Conservation (phyloP, 2,888 invertebrate genomes). For the Phalera bucephala region DNA sequence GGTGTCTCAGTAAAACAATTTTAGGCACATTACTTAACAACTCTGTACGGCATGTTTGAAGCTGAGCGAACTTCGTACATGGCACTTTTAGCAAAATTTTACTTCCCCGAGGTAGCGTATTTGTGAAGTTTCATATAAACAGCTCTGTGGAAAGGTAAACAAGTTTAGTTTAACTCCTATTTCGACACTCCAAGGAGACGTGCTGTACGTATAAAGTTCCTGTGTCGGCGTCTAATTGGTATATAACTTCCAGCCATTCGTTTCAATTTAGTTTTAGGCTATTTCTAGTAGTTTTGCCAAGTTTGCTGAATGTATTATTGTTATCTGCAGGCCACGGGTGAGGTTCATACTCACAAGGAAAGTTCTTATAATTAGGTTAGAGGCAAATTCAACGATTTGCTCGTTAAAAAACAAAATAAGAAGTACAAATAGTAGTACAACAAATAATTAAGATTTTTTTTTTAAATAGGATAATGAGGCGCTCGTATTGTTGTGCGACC, state of each 20-base stretch:
- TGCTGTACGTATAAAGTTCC: slow-evolving; percentile 52
- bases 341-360: slow-evolving; percentile 4
- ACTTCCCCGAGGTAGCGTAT: slow-evolving; percentile 57
- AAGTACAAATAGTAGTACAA: too few species aligned
- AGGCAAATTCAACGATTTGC: too few species aligned
- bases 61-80: slow-evolving; percentile 44
- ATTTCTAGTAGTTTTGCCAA: slow-evolving; percentile 34
- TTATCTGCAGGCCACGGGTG: slow-evolving; percentile 19
- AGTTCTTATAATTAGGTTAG: too few species aligned
- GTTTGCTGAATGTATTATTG: slow-evolving; percentile 22
- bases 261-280: slow-evolving; percentile 63
- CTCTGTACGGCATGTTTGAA: slow-evolving; percentile 29
- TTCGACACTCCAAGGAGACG: slow-evolving; percentile 71
- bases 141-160: slow-evolving; percentile 65
- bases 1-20: slow-evolving; percentile 24
- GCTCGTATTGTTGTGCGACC: too few species aligned
- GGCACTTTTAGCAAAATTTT: slow-evolving; percentile 57
- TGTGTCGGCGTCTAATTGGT: slow-evolving; percentile 64
- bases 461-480: too few species aligned
- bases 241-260: slow-evolving; percentile 66
- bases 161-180: slow-evolving; percentile 73
- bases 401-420: too few species aligned
- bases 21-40: slow-evolving; percentile 37
- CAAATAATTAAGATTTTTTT: too few species aligned
- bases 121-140: slow-evolving; percentile 69